Evolutionary conservation across 2,888 invertebrate genomes (phyloP), one percentile per base, ranked within the genome.

Genomic region (Eupelmus urozonus): DNA sequence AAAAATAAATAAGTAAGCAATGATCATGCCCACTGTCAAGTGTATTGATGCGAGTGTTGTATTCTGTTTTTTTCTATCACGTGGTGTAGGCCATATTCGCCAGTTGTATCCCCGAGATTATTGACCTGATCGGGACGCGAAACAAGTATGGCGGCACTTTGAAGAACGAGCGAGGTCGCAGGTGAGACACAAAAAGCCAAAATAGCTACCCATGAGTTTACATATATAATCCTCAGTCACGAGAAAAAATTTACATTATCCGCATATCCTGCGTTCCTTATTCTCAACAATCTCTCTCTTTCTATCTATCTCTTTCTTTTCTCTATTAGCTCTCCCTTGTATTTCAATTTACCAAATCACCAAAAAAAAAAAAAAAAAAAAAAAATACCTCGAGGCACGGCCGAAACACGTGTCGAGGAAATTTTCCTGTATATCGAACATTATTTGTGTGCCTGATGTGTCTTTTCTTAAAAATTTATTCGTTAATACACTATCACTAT

Each of bases 71-170:
- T 80, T 79, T 87, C 86, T 88, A 87, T 87, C 87, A 87, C 88
- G 88, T 88, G 89, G 89, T 90, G 87, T 92, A 98, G 98, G 99
- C 99, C 94, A 98, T 99, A 95, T 99, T 99, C 96, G 99, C 99
- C 94, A 98, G 98, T 95, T 98, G 98, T 95, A 98, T 99, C 93
- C 99, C 99, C 92, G 99, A 99, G 96, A 99, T 99, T 93, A 98
- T 98, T 93, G 99, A 99, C 95, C 97, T 99, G 95, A 97, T 99
- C 94, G 98, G 99, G 93, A 97, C 97, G 94, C 96, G 98, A 93
- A 98, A 98, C 93, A 98, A 99, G 94, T 99, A 99, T 94, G 98
- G 98, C 93, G 99, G 99, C 93, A 97, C 98, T 92, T 97, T 98
- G 95, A 98, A 99, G 96, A 98, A 98, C 94, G 99, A 99, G 94